A percentile compares a stretch with the other conserved stretches of the same genome.
Evolutionary conservation across 2,888 invertebrate species (phyloP).

Genomic region (Apodemia mormo): DNA sequence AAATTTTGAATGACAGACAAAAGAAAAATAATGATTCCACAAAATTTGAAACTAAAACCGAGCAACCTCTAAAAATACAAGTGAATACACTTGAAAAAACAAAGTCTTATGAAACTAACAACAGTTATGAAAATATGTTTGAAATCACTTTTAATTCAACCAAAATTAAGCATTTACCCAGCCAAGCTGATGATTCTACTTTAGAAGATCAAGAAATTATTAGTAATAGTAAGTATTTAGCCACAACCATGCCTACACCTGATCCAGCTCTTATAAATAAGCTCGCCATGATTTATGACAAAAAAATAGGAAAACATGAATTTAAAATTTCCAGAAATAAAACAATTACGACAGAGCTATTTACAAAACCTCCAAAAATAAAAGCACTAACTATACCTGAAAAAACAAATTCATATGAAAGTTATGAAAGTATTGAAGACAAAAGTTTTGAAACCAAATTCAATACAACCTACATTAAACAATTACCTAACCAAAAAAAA

Average conservation of each 20-base stretch:
- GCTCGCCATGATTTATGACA: slow-evolving; percentile 67
- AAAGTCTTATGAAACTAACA: slow-evolving; percentile 54
- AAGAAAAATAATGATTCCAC: slow-evolving; percentile 21
- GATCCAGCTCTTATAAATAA: slow-evolving; percentile 41
- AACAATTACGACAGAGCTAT: slow-evolving; percentile 60
- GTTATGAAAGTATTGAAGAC: slow-evolving; percentile 60
- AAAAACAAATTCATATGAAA: slow-evolving; percentile 52
- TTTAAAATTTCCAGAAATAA: slow-evolving; percentile 61
- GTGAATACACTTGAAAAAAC: slow-evolving; percentile 46
- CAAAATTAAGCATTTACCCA: slow-evolving; percentile 66
- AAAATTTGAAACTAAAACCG: slow-evolving; percentile 61
- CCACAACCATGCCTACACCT: background rate
- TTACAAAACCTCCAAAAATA: slow-evolving; percentile 63
- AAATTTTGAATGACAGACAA: too few species aligned
- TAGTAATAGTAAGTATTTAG: slow-evolving; percentile 59
- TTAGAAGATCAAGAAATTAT: slow-evolving; percentile 36
- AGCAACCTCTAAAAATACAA: slow-evolving; percentile 54
- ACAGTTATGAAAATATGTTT: slow-evolving; percentile 57
- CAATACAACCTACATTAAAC: slow-evolving; percentile 65
- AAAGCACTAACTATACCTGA: slow-evolving; percentile 28
- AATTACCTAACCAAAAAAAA: slow-evolving; percentile 65
- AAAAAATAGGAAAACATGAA: slow-evolving; percentile 60
- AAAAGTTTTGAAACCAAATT: slow-evolving; percentile 55
- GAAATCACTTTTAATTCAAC: slow-evolving; percentile 58
- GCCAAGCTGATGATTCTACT: slow-evolving; percentile 28